Percentiles rank a stretch among this genome's conserved stretches.
phyloP scores from a whole-genome alignment of 2,113 vertebrate species.

The Colaptes auratus region DNA sequence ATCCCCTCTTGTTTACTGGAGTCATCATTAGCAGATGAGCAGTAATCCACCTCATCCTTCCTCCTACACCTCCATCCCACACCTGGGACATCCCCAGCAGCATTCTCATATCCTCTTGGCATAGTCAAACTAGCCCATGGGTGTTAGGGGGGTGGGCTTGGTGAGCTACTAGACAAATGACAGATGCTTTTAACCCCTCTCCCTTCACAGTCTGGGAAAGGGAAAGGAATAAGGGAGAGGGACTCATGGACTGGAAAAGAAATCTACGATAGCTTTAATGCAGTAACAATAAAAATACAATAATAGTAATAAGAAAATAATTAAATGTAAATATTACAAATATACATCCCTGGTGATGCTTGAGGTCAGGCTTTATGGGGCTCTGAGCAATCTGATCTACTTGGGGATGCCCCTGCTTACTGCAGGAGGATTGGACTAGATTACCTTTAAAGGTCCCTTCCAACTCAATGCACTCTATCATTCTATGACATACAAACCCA shows the following conservation, averaged over 20 bases:
- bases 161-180: background rate
- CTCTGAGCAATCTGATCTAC: too few species aligned
- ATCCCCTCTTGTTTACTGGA: background rate
- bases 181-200: background rate
- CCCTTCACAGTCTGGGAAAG: background rate
- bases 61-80: background rate
- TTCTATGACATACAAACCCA: too few species aligned
- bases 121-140: background rate
- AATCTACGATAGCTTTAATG: background rate
- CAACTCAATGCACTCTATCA: too few species aligned
- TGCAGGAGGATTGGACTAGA: too few species aligned
- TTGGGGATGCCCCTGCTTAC: too few species aligned
- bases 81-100: background rate
- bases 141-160: background rate
- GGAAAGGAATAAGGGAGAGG: background rate
- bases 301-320: background rate
- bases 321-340: background rate
- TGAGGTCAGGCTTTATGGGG: too few species aligned
- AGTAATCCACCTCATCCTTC: background rate
- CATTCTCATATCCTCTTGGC: background rate
- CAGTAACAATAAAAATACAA: background rate
- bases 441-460: too few species aligned
- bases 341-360: too few species aligned
- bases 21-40: background rate
- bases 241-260: background rate